These are phyloP conservation scores for Pagetopsis macropterus DNA, from an alignment of 2,797 vertebrate genomes.

Conservation along the genomic window DNA sequence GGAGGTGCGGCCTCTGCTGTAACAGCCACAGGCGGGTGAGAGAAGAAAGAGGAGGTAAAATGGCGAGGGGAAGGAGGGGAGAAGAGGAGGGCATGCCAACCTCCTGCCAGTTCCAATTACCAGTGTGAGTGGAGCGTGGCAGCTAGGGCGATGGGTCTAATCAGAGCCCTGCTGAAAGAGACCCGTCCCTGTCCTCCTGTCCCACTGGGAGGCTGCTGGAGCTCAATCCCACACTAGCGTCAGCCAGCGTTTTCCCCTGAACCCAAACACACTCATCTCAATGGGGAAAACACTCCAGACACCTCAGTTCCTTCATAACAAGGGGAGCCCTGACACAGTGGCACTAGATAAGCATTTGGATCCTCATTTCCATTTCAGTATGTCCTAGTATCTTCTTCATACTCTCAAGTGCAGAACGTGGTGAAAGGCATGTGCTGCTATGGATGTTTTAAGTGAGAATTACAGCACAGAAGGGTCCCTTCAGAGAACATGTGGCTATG, in stretches of 20 bases:
- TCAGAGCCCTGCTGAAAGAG: conserved; percentile 85
- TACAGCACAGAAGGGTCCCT: conserved; percentile 3
- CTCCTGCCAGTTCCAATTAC: conserved; percentile 88
- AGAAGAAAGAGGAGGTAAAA: conserved; percentile 32
- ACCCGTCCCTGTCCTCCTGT: conserved; percentile 79
- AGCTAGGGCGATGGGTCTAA: conserved; percentile 83
- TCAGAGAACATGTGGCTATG: conserved; percentile 18
- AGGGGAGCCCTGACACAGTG: conserved; percentile 59
- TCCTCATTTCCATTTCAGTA: conserved; percentile 55
- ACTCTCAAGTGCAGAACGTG: conserved; percentile 22
- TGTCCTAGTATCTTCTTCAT: conserved; percentile 17
- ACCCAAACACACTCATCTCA: conserved; percentile 69
- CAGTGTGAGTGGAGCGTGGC: conserved; percentile 82
- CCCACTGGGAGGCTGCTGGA: conserved; percentile 78
- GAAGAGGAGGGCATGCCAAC: conserved; percentile 78
- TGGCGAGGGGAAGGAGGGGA: conserved; percentile 40
- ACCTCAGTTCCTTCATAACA: conserved; percentile 59
- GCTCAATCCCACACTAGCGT: conserved; percentile 70
- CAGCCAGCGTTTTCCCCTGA: conserved; percentile 65
- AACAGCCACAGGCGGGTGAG: conserved; percentile 57
- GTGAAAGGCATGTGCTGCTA: conserved; percentile 36
- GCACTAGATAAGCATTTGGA: conserved; percentile 38
- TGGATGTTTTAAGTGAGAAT: conserved; percentile 53
- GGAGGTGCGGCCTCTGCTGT: conserved; percentile 30
- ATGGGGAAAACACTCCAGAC: conserved; percentile 69